phyloP scores from a whole-genome alignment of 2,888 invertebrate species.

The Oxycera nigricornis region DNA sequence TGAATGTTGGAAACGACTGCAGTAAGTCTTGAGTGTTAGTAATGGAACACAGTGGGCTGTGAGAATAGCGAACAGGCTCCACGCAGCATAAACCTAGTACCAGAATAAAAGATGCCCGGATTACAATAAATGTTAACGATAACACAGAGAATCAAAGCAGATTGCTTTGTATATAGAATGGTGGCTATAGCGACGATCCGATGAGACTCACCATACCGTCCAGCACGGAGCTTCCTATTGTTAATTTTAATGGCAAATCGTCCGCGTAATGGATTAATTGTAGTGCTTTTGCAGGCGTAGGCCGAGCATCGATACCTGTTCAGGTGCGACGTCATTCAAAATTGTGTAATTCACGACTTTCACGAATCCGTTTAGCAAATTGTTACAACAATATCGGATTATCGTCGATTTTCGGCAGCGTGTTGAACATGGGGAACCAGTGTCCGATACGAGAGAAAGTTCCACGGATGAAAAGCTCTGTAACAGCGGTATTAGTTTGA shows the following conservation, averaged over 20 bases:
- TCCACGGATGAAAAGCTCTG: background rate
- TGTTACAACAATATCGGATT: constrained; percentile 34
- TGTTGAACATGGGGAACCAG: background rate
- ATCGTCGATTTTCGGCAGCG: constrained; percentile 12
- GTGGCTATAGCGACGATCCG: too few species aligned
- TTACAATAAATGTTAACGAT: too few species aligned
- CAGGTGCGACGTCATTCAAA: constrained; percentile 12
- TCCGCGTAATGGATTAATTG: constrained; percentile 44
- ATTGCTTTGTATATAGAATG: too few species aligned
- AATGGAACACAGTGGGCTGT: too few species aligned
- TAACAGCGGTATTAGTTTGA: constrained; percentile 1
- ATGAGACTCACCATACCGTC: background rate
- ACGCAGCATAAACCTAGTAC: too few species aligned
- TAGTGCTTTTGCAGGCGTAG: constrained; percentile 32
- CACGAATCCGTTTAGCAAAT: constrained; percentile 10
- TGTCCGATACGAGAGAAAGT: background rate
- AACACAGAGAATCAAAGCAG: too few species aligned
- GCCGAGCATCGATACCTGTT: constrained; percentile 43
- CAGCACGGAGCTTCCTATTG: background rate
- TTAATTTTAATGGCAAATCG: constrained; percentile 43
- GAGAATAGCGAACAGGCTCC: too few species aligned
- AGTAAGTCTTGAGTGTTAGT: too few species aligned
- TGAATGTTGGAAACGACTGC: too few species aligned
- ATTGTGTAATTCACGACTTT: constrained; percentile 7
- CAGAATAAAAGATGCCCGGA: too few species aligned